A percentile compares a stretch with the other conserved stretches of the same genome.
Evolutionary conservation across 2,888 invertebrate genomes (phyloP).

Genomic region (Sphinx pinastri): DNA sequence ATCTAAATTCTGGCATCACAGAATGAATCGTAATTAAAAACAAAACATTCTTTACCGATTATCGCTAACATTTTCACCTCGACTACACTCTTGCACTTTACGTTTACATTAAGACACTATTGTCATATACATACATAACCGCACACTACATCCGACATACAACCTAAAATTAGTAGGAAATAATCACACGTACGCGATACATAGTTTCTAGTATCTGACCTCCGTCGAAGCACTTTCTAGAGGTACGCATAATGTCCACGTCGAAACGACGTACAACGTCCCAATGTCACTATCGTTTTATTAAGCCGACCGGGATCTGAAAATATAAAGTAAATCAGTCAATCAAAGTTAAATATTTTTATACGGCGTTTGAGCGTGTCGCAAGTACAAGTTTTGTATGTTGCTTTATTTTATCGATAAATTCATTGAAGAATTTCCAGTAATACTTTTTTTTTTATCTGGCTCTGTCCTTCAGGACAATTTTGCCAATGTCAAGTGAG

Average conservation of each 20-base stretch:
- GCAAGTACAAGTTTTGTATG: too few species aligned
- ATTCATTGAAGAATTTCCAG: too few species aligned
- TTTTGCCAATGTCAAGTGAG: too few species aligned
- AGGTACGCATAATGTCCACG: constrained; percentile 44
- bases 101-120: constrained; percentile 23
- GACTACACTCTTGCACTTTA: constrained; percentile 15
- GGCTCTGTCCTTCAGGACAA: too few species aligned
- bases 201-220: constrained; percentile 45
- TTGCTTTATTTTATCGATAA: too few species aligned
- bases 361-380: too few species aligned
- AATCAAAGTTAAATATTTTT: too few species aligned
- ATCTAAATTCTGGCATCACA: neutral
- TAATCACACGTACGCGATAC: constrained; percentile 48
- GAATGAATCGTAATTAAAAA: neutral
- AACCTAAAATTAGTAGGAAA: constrained; percentile 74
- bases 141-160: constrained; percentile 48
- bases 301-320: constrained; percentile 3
- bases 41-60: neutral
- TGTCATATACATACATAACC: constrained; percentile 30
- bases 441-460: too few species aligned
- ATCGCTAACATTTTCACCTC: neutral
- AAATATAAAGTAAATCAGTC: neutral
- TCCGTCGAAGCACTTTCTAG: constrained; percentile 82
- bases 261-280: neutral
- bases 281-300: neutral